Evolutionary conservation across 1,140 invertebrate genomes (phyloP), one percentile per base, ranked within the genome.

Genomic region (Drosophila burlai): DNA sequence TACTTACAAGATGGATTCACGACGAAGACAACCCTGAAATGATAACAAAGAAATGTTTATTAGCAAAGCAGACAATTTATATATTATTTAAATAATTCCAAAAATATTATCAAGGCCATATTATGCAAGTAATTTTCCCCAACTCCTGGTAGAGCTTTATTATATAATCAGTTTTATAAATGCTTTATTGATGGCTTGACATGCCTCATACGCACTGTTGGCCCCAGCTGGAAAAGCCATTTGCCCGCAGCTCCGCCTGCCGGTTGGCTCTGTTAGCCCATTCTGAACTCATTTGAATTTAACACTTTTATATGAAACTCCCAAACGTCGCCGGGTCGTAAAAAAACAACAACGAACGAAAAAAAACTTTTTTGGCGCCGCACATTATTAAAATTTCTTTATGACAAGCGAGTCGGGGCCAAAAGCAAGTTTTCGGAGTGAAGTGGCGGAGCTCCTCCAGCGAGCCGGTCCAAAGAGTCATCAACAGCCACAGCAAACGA

Each of bases 321-420:
- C 46, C 47, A 55, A 77, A 42, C 58, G 76, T 81, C 81, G 82
- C 78, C 83, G 83, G 71, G 24, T 87, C 83, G 77, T 87, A 87
- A 87, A 38, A 36, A 85, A 84, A 49, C 49, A 67, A 77, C 74
- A 76, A 75, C 72, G 38, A 54, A 34, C 52, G 45, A 38, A 58
- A 45, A 45, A 68, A 89, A 90, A 90, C 71, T 69, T 90, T 87
- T 91, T 91, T 89, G 83, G 87, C 87, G 87, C 87, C 87, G 78
- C 87, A 84, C 87, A 91, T 91, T 91, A 91, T 91, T 91, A 91
- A 91, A 89, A 89, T 91, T 79, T 84, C 81, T 91, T 90, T 90
- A 90, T 90, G 85, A 90, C 85, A 91, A 81, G 69, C 85, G 81
- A 85, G 81, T 55, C 62, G 47, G 64, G 64, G 62, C 63, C 67